Conservation (phyloP, 2,888 invertebrate genomes). For the Scaptomyza caliginosa region DNA sequence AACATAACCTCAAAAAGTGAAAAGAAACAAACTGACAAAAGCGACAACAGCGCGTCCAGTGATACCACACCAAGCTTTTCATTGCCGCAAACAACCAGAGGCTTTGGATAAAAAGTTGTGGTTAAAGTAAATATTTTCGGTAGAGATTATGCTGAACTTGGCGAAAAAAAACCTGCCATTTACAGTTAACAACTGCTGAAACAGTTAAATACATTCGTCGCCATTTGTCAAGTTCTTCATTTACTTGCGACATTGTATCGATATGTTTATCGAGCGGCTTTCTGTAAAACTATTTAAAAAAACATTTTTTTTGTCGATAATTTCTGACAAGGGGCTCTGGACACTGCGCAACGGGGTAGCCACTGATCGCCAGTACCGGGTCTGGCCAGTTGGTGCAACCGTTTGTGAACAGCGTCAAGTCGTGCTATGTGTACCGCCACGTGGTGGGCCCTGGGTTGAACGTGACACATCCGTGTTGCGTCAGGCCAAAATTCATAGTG, state of each 20-base stretch:
- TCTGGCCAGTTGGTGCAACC: conserved; percentile 83
- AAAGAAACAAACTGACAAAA: background rate
- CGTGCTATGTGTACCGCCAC: conserved; percentile 83
- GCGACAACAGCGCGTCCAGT: conserved; percentile 15
- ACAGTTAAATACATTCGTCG: conserved; percentile 29
- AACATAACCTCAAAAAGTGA: conserved; percentile 31
- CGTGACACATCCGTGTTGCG: conserved; percentile 78
- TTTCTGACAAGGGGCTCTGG: conserved; percentile 80
- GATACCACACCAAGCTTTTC: conserved; percentile 74
- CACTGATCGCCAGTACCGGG: conserved; percentile 82
- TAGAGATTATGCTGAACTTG: conserved; percentile 60
- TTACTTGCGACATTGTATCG: background rate
- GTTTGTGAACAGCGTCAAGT: conserved; percentile 83
- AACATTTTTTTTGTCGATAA: background rate
- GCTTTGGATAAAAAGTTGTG: conserved; percentile 75
- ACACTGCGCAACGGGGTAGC: conserved; percentile 83
- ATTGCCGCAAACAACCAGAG: conserved; percentile 58
- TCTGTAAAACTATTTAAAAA: background rate
- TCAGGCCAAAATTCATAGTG: conserved; percentile 82
- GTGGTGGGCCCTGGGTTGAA: conserved; percentile 83
- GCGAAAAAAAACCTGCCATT: conserved; percentile 26
- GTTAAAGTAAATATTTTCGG: conserved; percentile 62
- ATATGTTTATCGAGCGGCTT: background rate
- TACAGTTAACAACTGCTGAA: conserved; percentile 69
- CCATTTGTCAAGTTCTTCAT: background rate